A percentile compares a stretch with the other conserved stretches of the same genome.
Conservation (phyloP, 2,888 invertebrate genomes). For the Leptinotarsa haldemani region DNA sequence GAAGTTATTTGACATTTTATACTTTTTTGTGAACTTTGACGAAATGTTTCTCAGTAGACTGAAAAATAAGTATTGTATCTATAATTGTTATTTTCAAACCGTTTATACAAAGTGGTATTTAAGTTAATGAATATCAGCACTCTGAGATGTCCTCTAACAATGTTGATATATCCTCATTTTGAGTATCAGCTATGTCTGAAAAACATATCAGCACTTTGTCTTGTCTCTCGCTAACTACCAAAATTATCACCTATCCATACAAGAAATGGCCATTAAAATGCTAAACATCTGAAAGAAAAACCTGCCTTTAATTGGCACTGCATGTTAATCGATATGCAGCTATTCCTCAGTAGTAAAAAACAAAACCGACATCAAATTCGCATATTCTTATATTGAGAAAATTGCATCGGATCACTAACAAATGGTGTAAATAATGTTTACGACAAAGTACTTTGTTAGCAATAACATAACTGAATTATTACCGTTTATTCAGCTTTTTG, state of each 20-base stretch:
- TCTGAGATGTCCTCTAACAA: no score
- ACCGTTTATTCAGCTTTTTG: constrained; percentile 43
- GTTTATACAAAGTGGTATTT: no score
- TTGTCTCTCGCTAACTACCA: background rate
- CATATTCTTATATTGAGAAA: constrained; percentile 2
- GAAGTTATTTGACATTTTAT: no score
- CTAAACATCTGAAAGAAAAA: background rate
- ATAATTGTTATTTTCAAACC: no score
- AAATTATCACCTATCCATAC: background rate
- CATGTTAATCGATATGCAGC: constrained; percentile 11
- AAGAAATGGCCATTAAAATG: background rate
- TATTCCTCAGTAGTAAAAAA: background rate
- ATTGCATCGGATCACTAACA: constrained; percentile 4
- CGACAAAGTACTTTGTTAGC: constrained; percentile 30
- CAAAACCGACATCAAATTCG: background rate
- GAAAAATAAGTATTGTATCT: no score
- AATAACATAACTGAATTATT: constrained; percentile 56
- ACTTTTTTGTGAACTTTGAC: no score
- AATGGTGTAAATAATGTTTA: constrained; percentile 26
- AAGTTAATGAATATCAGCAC: no score
- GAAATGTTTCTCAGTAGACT: no score
- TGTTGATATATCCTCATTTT: no score
- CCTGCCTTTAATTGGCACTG: constrained; percentile 2
- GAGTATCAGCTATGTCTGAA: no score
- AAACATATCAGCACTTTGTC: background rate